Conservation (phyloP, 2,113 vertebrate genomes). For the Elachura formosa region DNA sequence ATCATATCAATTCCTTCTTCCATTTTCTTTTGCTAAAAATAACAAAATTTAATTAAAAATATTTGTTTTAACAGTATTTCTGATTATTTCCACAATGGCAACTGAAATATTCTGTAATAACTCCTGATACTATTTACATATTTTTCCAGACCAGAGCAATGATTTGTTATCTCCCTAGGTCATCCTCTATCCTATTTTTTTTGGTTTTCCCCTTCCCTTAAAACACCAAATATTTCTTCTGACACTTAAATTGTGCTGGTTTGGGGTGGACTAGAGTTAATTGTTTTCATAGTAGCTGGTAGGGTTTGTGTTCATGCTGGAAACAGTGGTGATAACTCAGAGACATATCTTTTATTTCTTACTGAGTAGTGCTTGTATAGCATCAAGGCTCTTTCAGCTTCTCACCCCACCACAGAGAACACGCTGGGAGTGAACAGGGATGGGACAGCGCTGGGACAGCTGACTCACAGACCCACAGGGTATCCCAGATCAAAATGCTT, state of each 20-base stretch:
- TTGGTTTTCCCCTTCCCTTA: background rate
- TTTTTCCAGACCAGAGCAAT: background rate
- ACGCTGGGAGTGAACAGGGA: background rate
- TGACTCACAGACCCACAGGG: fast-evolving
- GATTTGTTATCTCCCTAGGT: background rate
- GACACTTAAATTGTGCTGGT: background rate
- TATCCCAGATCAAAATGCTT: background rate
- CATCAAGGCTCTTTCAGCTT: background rate
- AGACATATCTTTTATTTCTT: background rate
- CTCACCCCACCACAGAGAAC: background rate
- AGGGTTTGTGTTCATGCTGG: background rate
- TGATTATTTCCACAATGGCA: background rate
- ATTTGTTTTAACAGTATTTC: background rate
- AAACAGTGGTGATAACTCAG: background rate
- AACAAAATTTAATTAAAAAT: background rate
- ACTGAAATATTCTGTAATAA: background rate
- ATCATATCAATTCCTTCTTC: background rate
- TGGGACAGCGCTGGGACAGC: background rate
- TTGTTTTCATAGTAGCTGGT: background rate
- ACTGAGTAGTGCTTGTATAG: background rate
- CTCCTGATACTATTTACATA: background rate
- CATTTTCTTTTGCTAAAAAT: background rate
- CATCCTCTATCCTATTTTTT: background rate
- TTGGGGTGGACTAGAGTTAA: background rate
- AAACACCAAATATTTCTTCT: background rate